Conservation (phyloP, 1,140 invertebrate species). For the Zaprionus camerounensis region DNA sequence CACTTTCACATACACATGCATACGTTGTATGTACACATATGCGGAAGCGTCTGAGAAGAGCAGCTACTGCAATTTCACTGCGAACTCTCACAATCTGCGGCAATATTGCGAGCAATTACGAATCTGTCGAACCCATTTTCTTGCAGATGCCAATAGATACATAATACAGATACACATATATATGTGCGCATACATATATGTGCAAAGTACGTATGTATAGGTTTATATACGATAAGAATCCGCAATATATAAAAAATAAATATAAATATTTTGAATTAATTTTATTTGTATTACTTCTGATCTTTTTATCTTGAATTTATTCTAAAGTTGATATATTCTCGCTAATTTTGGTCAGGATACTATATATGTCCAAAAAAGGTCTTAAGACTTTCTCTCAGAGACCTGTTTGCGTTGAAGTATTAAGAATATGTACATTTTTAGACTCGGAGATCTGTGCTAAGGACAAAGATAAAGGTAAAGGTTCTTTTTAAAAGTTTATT, state of each 20-base stretch:
- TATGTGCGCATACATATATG: neutral
- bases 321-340: too few species aligned
- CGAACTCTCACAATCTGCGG: neutral
- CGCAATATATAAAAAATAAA: neutral
- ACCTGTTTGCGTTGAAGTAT: too few species aligned
- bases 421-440: too few species aligned
- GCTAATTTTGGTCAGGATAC: too few species aligned
- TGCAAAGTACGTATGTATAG: too few species aligned
- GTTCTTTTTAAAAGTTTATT: too few species aligned
- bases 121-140: neutral
- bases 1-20: slow-evolving; percentile 14
- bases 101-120: slow-evolving; percentile 3
- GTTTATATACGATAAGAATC: neutral
- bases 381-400: too few species aligned
- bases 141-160: neutral
- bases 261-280: neutral
- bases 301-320: too few species aligned
- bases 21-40: neutral
- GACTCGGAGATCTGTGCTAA: too few species aligned
- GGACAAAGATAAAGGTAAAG: too few species aligned
- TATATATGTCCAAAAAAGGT: too few species aligned
- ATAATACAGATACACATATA: neutral
- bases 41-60: slow-evolving; percentile 21
- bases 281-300: too few species aligned
- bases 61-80: neutral